Evolutionary conservation across 1,140 invertebrate species (phyloP).

Genomic region (Hypothenemus hampei): DNA sequence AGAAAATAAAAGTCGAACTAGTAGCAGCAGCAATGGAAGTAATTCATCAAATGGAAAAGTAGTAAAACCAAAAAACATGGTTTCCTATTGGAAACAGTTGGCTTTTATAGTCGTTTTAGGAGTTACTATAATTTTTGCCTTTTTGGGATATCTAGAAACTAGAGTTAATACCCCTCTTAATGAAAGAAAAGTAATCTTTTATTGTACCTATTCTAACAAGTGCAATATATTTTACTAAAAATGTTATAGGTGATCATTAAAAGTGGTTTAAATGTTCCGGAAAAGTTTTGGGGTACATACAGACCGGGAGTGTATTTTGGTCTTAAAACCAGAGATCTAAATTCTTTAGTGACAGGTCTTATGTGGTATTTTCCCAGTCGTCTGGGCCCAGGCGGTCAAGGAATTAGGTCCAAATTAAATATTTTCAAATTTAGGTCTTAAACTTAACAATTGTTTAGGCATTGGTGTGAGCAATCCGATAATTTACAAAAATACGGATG

Average conservation of each 20-base stretch:
- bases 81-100: slow-evolving; percentile 50
- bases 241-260: slow-evolving; percentile 58
- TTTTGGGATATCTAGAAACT: slow-evolving; percentile 79
- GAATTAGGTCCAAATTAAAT: slow-evolving; percentile 53
- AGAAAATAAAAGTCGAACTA: slow-evolving; percentile 34
- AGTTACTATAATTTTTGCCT: slow-evolving; percentile 68
- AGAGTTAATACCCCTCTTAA: slow-evolving; percentile 82
- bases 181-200: slow-evolving; percentile 60
- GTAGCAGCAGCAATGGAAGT: slow-evolving; percentile 47
- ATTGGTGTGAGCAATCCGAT: slow-evolving; percentile 92
- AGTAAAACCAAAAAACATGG: slow-evolving; percentile 32
- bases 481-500: slow-evolving; percentile 77
- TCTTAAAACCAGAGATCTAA: slow-evolving; percentile 80
- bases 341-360: slow-evolving; percentile 84
- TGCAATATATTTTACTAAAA: not conserved
- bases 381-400: slow-evolving; percentile 59
- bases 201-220: slow-evolving; percentile 1
- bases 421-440: not conserved
- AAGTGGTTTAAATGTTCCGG: slow-evolving; percentile 65
- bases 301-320: slow-evolving; percentile 85
- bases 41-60: slow-evolving; percentile 39
- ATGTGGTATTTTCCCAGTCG: slow-evolving; percentile 92
- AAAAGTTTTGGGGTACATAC: slow-evolving; percentile 91
- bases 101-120: slow-evolving; percentile 52
- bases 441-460: slow-evolving; percentile 55